Evolutionary conservation across 2,113 vertebrate genomes (phyloP).

Genomic region (Miniopterus natalensis): DNA sequence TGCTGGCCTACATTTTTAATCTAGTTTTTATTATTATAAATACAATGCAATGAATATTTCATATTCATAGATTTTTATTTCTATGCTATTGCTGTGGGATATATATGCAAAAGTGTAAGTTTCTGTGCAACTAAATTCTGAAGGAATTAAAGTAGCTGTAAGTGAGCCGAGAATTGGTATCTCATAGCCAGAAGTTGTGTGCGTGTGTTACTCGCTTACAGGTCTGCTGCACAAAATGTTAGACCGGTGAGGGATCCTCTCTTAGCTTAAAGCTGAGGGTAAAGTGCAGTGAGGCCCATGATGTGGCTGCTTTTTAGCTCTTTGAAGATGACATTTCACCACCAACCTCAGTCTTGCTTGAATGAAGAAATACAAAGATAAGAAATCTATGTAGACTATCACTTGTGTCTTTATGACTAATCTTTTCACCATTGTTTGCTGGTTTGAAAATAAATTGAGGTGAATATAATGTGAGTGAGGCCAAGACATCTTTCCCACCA

Average conservation of each 20-base stretch:
- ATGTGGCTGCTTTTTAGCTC: background rate
- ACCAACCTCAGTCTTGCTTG: background rate
- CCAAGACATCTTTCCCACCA: background rate
- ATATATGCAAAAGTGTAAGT: background rate
- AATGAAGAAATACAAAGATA: background rate
- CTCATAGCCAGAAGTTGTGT: background rate
- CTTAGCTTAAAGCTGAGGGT: background rate
- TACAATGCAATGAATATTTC: conserved; percentile 48
- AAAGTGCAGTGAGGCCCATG: background rate
- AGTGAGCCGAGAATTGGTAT: background rate
- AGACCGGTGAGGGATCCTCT: background rate
- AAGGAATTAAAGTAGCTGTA: background rate
- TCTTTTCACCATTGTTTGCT: background rate
- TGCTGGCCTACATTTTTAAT: conserved; percentile 10
- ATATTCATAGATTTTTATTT: conserved; percentile 57
- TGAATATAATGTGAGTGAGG: background rate
- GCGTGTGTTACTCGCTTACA: background rate
- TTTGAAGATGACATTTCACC: background rate
- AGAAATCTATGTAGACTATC: background rate
- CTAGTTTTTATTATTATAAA: conserved; percentile 34
- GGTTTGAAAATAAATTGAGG: conserved; percentile 25
- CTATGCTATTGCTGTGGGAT: conserved; percentile 33
- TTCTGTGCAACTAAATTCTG: background rate
- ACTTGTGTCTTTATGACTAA: background rate
- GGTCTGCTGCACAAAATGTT: background rate